A percentile compares a stretch with the other conserved stretches of the same genome.
These are phyloP conservation scores for Thunnus maccoyii DNA, from an alignment of 2,113 vertebrate species.

Conservation along the genomic window DNA sequence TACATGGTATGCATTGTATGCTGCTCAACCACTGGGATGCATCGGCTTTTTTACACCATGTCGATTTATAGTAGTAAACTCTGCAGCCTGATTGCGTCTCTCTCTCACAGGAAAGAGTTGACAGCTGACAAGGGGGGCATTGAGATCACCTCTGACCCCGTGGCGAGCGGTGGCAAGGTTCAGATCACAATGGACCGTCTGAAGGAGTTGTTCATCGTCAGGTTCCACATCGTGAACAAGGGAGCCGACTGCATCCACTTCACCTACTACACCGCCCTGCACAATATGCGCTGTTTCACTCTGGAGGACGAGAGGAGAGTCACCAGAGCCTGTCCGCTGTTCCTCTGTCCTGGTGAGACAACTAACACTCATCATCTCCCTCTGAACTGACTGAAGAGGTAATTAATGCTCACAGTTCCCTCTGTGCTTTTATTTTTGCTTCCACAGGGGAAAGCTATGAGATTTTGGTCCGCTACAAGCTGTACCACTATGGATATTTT, in stretches of 20 bases:
- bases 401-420: not conserved
- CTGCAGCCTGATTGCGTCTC: not conserved
- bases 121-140: conserved; percentile 86
- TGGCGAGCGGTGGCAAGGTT: conserved; percentile 79
- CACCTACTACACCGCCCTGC: conserved; percentile 77
- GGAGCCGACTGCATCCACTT: conserved; percentile 80
- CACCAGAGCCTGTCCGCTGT: conserved; percentile 71
- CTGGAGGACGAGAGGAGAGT: conserved; percentile 76
- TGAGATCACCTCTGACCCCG: conserved; percentile 79
- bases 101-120: conserved; percentile 79
- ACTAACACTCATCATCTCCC: no score
- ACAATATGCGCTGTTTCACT: conserved; percentile 74
- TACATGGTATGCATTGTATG: no score
- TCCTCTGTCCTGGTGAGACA: conserved; percentile 86
- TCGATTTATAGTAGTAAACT: not conserved
- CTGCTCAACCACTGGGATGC: not conserved
- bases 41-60: not conserved
- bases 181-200: conserved; percentile 71
- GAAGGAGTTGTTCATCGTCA: conserved; percentile 48
- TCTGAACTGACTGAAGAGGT: not conserved
- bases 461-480: conserved; percentile 81
- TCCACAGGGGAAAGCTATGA: conserved; percentile 82
- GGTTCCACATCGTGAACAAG: conserved; percentile 83
- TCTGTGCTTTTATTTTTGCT: not conserved
- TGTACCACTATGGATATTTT: conserved; percentile 87